Base-by-base conservation (phyloP, 2,113 vertebrate genomes). In the Diadophis punctatus region DNA sequence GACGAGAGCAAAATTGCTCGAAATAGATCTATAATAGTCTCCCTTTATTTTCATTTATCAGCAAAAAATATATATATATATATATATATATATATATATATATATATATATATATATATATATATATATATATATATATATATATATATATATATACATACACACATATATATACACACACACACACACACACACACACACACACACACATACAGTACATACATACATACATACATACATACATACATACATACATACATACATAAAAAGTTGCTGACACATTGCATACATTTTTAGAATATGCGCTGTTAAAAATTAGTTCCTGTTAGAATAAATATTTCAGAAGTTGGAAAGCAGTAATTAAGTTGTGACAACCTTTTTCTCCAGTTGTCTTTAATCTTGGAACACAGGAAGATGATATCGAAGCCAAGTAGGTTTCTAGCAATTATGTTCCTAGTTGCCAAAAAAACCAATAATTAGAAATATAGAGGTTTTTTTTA, bases 271-370 rank as follows among this genome's bases (percentile, higher is more conserved):
- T 91, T 93, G 86, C 90, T 95, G 94, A 96, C 93, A 94, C 94
- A 93, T 91, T 93, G 55, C 6, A 1, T 96, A 84, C 39, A 25
- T 96, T 96, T 96, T 94, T 92, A 52, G 95, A 84, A 11, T 88
- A 30, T 60, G 52, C 1, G 4, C 58, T 92, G 23, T 92, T 58
- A 92, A 60, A 51, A 90, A 80, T 12, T 55, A 34, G 90, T 95
- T 94, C 68, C 55, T 30, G 0, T 92, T 86, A 48, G 20, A 80
- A 63, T 46, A 93, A 92, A 95, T 95, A 93, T 94, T 43, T 87
- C 86, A 0, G 60, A 93, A 94, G 88, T 46, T 12, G 9, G 91
- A 53, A 88, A 56, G 51, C 18, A 63, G 80, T 93, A 89, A 25
- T 87, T 85, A 93, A 0, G 4, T 93, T 94, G 58, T 89, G 87